Evolutionary conservation across 2,797 vertebrate species (phyloP), one percentile per base, ranked within the genome.

Genomic region (Gobio occitaniae): DNA sequence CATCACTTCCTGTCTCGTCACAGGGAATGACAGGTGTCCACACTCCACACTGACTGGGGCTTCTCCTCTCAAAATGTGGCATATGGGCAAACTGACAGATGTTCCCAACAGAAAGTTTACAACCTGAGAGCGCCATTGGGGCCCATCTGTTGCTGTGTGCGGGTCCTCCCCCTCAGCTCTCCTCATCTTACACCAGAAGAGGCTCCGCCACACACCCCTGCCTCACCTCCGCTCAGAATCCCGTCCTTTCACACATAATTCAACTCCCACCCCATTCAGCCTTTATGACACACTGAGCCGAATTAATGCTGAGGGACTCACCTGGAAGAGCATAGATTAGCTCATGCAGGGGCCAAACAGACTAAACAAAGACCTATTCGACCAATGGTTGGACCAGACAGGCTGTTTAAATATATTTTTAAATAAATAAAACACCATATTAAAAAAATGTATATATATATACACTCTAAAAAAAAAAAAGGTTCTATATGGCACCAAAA

Each of bases 21-120:
- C 70, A 36, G 63, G 32, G 74, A 74, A 8, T 84, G 80, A 71
- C 59, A 82, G 82, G 81, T 84, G 80, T 25, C 86, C 38, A 56
- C 25, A 44, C 65, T 85, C 70, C 44, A 61, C 54, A 56, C 66
- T 19, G 65, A 54, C 63, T 71, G 63, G 63, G 79, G 19, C 68
- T 82, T 81, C 78, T 84, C 70, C 86, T 90, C 65, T 32, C 89
- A 92, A 87, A 90, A 87, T 88, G 88, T 92, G 93, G 87, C 95
- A 96, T 94, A 95, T 95, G 94, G 95, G 94, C 88, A 90, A 94
- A 93, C 74, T 90, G 93, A 94, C 95, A 96, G 95, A 96, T 96
- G 95, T 96, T 94, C 84, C 92, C 7, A 94, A 95, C 94, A 93
- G 92, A 94, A 95, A 94, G 92, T 95, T 95, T 94, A 94, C 93